These are phyloP conservation scores for Xenopus petersii DNA, from an alignment of 2,797 vertebrate genomes.

Conservation along the genomic window DNA sequence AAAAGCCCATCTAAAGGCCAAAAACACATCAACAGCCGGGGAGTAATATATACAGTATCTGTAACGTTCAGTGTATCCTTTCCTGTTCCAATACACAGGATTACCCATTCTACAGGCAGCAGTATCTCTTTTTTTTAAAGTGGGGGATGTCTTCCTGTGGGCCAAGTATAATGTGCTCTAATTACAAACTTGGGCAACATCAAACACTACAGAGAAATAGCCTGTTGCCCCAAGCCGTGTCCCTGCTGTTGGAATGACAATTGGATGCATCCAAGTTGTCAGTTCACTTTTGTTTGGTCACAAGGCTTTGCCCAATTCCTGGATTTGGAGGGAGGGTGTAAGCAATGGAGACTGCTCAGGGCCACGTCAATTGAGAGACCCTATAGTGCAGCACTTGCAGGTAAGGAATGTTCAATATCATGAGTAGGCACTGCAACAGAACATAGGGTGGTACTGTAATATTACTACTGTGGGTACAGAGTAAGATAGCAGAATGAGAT, in stretches of 20 bases:
- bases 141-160: slow-evolving; percentile 52
- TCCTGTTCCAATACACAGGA: background rate
- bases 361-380: no score
- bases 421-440: no score
- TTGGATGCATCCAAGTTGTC: slow-evolving; percentile 16
- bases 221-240: slow-evolving; percentile 43
- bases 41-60: slow-evolving; percentile 23
- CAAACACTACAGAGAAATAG: slow-evolving; percentile 56
- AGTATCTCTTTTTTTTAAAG: slow-evolving; percentile 21
- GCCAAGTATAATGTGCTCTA: slow-evolving; percentile 57
- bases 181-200: slow-evolving; percentile 62
- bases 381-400: no score
- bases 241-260: slow-evolving; percentile 22
- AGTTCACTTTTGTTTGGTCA: slow-evolving; percentile 13
- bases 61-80: background rate
- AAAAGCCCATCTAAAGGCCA: background rate
- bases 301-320: background rate
- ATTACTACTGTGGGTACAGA: no score
- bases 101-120: slow-evolving; percentile 1
- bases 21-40: no score
- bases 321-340: no score
- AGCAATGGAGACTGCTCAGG: no score
- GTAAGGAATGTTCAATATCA: no score
- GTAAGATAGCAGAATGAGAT: no score
- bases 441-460: no score